A percentile compares a stretch with the other conserved stretches of the same genome.
Conservation (phyloP, 2,888 invertebrate genomes). For the Syritta pipiens region DNA sequence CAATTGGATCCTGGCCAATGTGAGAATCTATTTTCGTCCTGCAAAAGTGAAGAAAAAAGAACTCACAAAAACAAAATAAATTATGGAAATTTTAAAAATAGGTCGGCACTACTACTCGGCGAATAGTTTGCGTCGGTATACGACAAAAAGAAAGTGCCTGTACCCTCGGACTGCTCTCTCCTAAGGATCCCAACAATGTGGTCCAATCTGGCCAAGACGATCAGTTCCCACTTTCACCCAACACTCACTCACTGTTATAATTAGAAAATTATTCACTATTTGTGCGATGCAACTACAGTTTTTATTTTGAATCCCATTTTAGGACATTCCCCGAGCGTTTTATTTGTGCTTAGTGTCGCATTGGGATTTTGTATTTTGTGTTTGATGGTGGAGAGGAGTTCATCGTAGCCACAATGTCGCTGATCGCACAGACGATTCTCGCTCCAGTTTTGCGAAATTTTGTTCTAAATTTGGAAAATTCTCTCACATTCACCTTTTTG, state of each 20-base stretch:
- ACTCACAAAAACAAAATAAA: conserved; percentile 23
- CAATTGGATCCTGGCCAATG: conserved; percentile 72
- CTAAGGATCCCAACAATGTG: conserved; percentile 26
- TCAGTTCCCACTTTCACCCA: conserved; percentile 60
- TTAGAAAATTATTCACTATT: conserved; percentile 65
- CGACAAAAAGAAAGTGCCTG: no score
- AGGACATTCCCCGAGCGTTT: conserved; percentile 57
- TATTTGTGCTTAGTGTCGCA: conserved; percentile 41
- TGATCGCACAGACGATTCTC: conserved; percentile 26
- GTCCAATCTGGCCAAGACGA: conserved; percentile 34
- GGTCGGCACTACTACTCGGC: conserved; percentile 41
- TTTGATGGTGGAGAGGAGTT: conserved; percentile 3
- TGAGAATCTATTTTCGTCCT: conserved; percentile 60
- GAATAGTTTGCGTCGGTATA: background rate
- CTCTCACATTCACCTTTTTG: conserved; percentile 3
- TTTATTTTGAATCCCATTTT: conserved; percentile 64
- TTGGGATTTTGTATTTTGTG: conserved; percentile 9
- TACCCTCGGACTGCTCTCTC: no score
- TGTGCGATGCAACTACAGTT: conserved; percentile 8
- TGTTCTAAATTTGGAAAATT: conserved; percentile 44
- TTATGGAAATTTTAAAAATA: conserved; percentile 70
- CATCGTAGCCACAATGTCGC: conserved; percentile 42
- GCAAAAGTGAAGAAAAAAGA: conserved; percentile 6
- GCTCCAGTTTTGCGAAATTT: conserved; percentile 55
- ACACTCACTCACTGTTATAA: conserved; percentile 53